Evolutionary conservation across 2,113 vertebrate genomes (phyloP).

Genomic region (Nanger granti): DNA sequence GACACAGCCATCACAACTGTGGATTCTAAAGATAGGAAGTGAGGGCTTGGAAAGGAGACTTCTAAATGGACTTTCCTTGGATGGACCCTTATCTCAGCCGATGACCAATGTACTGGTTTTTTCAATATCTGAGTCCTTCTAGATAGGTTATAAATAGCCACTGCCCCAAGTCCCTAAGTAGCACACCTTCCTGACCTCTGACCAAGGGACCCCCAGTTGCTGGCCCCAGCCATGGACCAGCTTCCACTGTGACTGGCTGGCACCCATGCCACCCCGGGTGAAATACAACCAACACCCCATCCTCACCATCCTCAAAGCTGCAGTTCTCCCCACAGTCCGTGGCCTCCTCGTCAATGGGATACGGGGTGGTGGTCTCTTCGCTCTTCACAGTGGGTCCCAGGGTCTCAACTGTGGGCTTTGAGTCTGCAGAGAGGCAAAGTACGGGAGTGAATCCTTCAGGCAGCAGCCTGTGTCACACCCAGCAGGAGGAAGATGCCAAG

Average conservation of each 20-base stretch:
- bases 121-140: background rate
- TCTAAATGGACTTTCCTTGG: background rate
- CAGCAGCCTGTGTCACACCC: background rate
- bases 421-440: slow-evolving; percentile 77
- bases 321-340: slow-evolving; percentile 81
- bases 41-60: background rate
- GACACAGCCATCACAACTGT: background rate
- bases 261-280: background rate
- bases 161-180: background rate
- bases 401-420: slow-evolving; percentile 86
- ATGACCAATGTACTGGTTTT: background rate
- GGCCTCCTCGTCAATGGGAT: slow-evolving; percentile 78
- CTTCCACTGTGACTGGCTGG: background rate
- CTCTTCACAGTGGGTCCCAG: slow-evolving; percentile 86
- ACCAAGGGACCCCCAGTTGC: background rate
- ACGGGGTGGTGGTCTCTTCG: slow-evolving; percentile 84
- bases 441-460: background rate
- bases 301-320: slow-evolving; percentile 79
- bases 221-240: background rate
- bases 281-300: background rate
- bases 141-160: background rate
- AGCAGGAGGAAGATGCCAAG: background rate
- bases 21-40: background rate
- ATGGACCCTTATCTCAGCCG: background rate
- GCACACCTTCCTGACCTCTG: background rate